Evolutionary conservation across 1,140 invertebrate genomes (phyloP).

Genomic region (Heliothis subflexa): DNA sequence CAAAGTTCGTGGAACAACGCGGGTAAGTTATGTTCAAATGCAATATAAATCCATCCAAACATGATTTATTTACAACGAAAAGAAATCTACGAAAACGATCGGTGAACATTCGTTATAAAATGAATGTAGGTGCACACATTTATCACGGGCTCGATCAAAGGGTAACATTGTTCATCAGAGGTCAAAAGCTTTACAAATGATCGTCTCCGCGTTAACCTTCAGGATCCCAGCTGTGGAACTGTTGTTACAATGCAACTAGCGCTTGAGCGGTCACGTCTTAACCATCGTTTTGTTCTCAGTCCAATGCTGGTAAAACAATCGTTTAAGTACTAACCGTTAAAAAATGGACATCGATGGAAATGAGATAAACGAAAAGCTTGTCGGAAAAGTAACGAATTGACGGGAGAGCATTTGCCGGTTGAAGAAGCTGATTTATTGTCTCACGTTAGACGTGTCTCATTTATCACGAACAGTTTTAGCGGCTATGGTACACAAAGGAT

Average conservation of each 20-base stretch:
- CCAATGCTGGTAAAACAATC: conserved; percentile 40
- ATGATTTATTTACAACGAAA: conserved; percentile 35
- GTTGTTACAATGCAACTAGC: conserved; percentile 42
- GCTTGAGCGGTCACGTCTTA: conserved; percentile 25
- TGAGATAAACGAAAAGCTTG: conserved; percentile 35
- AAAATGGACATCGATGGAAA: conserved; percentile 48
- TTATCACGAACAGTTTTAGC: conserved; percentile 70
- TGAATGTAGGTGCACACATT: conserved; percentile 44
- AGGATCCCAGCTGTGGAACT: conserved; percentile 29
- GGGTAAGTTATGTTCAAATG: not conserved
- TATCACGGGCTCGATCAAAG: conserved; percentile 48
- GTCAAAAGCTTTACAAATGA: conserved; percentile 55
- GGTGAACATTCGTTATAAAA: conserved; percentile 31
- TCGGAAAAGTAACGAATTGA: conserved; percentile 41
- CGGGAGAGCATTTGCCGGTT: conserved; percentile 49
- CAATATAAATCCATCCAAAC: conserved; percentile 19
- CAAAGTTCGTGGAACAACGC: conserved; percentile 30
- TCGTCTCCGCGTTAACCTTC: conserved; percentile 52
- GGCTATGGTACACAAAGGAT: conserved; percentile 65
- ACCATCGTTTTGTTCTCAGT: conserved; percentile 39
- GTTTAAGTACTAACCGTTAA: conserved; percentile 8
- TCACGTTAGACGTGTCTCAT: conserved; percentile 66
- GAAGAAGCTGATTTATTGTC: conserved; percentile 67
- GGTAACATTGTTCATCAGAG: conserved; percentile 52
- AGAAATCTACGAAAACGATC: conserved; percentile 24